These are phyloP conservation scores for Styela clava DNA, from an alignment of 23 tunicate genomes.

Conservation along the genomic window DNA sequence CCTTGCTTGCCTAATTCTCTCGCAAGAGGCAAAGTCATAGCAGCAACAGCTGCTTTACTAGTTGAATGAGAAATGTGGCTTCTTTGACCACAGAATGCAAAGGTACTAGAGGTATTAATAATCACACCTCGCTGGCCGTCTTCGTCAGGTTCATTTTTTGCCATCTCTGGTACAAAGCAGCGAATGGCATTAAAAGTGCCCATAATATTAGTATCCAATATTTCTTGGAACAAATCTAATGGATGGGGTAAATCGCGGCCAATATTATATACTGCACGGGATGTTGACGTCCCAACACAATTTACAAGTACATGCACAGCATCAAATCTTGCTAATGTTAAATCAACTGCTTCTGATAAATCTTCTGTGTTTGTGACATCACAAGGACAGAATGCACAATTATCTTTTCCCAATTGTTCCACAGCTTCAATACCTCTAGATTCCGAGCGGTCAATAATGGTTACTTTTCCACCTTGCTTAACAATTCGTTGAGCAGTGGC, in stretches of 20 bases:
- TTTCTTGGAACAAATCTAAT: constrained; percentile 60
- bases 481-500: constrained; percentile 78
- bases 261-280: constrained; percentile 52
- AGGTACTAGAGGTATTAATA: constrained; percentile 82
- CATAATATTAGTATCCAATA: constrained; percentile 69
- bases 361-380: constrained; percentile 89
- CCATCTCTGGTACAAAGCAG: constrained; percentile 46
- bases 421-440: constrained; percentile 73
- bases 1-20: constrained; percentile 73
- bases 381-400: constrained; percentile 79
- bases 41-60: constrained; percentile 78
- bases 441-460: constrained; percentile 68
- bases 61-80: constrained; percentile 95
- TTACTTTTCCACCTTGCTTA: constrained; percentile 67
- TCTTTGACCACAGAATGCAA: constrained; percentile 86
- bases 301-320: constrained; percentile 60
- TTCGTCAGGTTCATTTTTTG: constrained; percentile 40
- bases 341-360: constrained; percentile 61
- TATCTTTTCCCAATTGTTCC: constrained; percentile 34
- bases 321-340: constrained; percentile 45
- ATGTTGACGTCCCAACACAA: constrained; percentile 91
- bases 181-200: constrained; percentile 90
- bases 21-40: constrained; percentile 91
- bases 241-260: constrained; percentile 51
- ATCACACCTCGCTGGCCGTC: constrained; percentile 80